Conservation (phyloP, 2,888 invertebrate species). For the Agrotis ipsilon region DNA sequence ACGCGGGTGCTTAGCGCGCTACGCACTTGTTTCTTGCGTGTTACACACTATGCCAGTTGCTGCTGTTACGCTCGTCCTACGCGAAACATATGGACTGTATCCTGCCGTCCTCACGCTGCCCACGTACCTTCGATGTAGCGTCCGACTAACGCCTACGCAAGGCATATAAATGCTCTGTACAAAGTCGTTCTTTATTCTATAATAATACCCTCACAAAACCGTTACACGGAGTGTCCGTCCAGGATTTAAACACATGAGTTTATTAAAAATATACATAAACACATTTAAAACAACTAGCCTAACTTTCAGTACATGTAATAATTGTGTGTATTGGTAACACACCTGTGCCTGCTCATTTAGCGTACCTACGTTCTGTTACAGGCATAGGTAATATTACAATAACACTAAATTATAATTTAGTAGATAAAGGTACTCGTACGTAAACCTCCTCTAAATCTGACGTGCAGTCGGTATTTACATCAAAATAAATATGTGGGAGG, state of each 20-base stretch:
- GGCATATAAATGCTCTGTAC: not conserved
- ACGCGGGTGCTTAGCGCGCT: not conserved
- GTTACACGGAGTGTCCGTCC: not conserved
- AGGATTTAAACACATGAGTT: not conserved
- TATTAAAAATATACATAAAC: not conserved
- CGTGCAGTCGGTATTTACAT: not conserved
- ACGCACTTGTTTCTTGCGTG: not conserved
- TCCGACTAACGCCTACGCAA: slow-evolving; percentile 10
- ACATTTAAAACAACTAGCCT: too few species aligned
- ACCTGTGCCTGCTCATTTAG: not conserved
- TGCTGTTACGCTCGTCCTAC: not conserved
- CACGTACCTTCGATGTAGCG: not conserved
- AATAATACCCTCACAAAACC: not conserved
- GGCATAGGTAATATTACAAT: not conserved
- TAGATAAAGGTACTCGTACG: not conserved
- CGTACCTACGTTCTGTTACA: not conserved
- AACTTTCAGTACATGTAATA: not conserved
- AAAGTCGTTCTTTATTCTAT: not conserved
- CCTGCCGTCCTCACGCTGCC: not conserved
- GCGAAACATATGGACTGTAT: not conserved
- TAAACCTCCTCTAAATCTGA: not conserved
- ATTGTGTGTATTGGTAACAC: not conserved
- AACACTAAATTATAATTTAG: not conserved
- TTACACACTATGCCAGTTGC: not conserved
- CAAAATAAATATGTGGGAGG: slow-evolving; percentile 21